Evolutionary conservation across 2,113 vertebrate species (phyloP), one percentile per base, ranked within the genome.

Genomic region (Gulo gulo): DNA sequence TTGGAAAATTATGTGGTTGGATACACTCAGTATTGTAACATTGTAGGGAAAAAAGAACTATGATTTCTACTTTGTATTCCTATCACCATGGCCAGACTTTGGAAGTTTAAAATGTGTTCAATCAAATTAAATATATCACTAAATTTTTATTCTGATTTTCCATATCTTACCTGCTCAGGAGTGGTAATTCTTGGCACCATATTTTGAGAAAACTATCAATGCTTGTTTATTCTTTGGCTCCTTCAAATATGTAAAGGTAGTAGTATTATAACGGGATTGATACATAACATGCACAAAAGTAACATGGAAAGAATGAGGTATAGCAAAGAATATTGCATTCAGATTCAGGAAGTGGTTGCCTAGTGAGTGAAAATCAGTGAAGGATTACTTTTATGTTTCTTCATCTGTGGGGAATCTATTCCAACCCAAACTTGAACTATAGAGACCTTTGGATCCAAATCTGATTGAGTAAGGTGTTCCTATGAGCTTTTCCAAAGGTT

Each of bases 381-480:
- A 88, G 61, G 47, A 57, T 93, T 78, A 88, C 63, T 63, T 85
- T 92, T 83, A 9, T 83, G 14, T 95, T 95, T 85, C 63, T 81
- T 79, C 59, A 67, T 73, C 52, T 91, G 29, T 34, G 21, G 42
- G 47, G 67, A 91, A 69, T 81, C 36, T 52, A 2, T 81, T 90
- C 83, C 74, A 92, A 50, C n/a, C 34, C n/a, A 88, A 80, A 92
- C 15, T 34, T 91, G 61, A 95, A 55, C 26, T 59, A 65, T 55
- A n/a, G 59, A 74, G 29, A 55, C 8, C 12, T 90, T 23, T 82
- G n/a, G 31, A 52, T 84, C 4, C 29, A 42, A 52, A 52, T 26
- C 14, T 55, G 71, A 79, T 10, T 65, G 26, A 78, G 13, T 9
- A 20, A 78, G 42, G 7, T 52, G 2, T 24, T 47, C n/a, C 34